Evolutionary conservation across 2,113 vertebrate species (phyloP), one percentile per base, ranked within the genome.

Genomic region (Phyllopteryx taeniolatus): DNA sequence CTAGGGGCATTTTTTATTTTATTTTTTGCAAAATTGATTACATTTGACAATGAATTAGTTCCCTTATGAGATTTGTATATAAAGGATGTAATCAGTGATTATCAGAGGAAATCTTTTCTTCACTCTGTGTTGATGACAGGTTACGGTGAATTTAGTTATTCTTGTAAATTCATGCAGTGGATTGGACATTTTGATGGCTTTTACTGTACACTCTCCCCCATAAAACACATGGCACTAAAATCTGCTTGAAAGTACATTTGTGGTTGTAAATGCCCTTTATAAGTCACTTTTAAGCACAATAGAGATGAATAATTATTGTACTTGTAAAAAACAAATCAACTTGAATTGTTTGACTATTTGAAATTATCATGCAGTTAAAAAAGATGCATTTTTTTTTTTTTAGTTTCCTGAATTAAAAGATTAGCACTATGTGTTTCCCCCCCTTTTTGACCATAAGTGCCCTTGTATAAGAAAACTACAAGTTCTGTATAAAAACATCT

Each of bases 391-490:
- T 27, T 27, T 27, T 27, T 27, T 27, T 70, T 73, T 39, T 57
- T 54, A 75, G 43, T 77, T 67, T 68, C 11, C 51, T 76, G 13
- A 75, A 54, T 54, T 35, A 42, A 65, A 31, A 64, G 44, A 72
- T 65, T 66, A 76, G 66, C 51, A 75, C 67, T 27, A n/a, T 74
- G 64, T 51, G 74, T 53, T 62, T 63, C 61, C 43, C 31, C 15
- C 15, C 15, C 14, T 68, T 82, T 82, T 71, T 88, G 88, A 83
- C 90, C 90, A 80, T 86, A 91, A 91, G 90, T 91, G 90, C 91
- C 90, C 90, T 91, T 91, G 89, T 91, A 84, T 88, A 90, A 90
- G 64, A 68, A 78, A 81, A 86, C 68, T 44, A 68, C 75, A 76
- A 72, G 76, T 81, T 85, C 84, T 79, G 66, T 85, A 79, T 83